Percentiles rank a stretch among this genome's conserved stretches.
Evolutionary conservation across 2,888 invertebrate species (phyloP).

Genomic region (Drosophila lutescens): DNA sequence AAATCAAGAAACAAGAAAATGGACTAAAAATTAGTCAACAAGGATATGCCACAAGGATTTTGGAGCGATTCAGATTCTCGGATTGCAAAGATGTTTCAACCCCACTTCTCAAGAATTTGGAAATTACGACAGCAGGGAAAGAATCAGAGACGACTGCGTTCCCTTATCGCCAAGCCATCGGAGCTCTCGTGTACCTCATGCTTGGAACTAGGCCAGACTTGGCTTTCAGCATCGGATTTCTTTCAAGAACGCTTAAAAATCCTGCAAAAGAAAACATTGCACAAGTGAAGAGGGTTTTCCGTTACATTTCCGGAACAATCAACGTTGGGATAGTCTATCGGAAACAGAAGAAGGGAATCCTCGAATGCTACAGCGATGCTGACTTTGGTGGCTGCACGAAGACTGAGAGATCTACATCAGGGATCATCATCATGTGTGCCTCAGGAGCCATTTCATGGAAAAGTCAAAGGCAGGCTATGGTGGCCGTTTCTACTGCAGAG

Average conservation of each 20-base stretch:
- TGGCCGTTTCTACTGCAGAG: too few species aligned
- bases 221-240: conserved; percentile 1
- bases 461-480: too few species aligned
- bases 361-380: neutral
- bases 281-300: conserved; percentile 1
- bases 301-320: conserved; percentile 1
- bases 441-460: too few species aligned
- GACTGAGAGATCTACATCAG: too few species aligned
- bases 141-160: conserved; percentile 1
- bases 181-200: conserved; percentile 1
- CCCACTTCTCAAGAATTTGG: neutral
- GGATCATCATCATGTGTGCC: too few species aligned
- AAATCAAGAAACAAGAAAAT: conserved; percentile 1
- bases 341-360: conserved; percentile 6
- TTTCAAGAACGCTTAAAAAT: conserved; percentile 1
- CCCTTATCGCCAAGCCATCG: neutral
- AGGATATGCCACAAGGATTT: neutral
- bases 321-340: conserved; percentile 4
- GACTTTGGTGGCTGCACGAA: too few species aligned
- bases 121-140: conserved; percentile 1
- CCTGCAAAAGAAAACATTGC: neutral
- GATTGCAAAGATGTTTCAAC: neutral
- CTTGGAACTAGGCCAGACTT: conserved; percentile 3
- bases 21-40: neutral
- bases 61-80: conserved; percentile 1